These are phyloP conservation scores for Leptosomus discolor DNA, from an alignment of 2,113 vertebrate species.

Conservation along the genomic window DNA sequence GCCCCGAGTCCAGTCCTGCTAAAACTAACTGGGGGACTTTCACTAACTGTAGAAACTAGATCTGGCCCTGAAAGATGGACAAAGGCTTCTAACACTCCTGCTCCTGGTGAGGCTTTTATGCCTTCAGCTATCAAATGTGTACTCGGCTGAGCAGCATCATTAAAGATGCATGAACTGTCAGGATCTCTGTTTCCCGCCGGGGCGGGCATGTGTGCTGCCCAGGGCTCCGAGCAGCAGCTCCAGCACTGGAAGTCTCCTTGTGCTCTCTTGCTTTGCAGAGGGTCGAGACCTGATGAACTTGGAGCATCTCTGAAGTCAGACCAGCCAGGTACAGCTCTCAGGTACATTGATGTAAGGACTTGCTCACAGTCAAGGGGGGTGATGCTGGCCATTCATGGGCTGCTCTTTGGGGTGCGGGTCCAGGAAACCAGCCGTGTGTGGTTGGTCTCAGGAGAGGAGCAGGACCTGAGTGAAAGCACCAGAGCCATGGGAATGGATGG, in stretches of 20 bases:
- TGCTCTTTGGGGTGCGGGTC: background rate
- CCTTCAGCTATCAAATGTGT: slow-evolving; percentile 45
- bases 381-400: background rate
- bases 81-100: slow-evolving; percentile 18
- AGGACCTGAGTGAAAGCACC: background rate
- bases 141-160: background rate
- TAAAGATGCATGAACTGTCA: slow-evolving; percentile 35
- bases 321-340: background rate
- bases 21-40: background rate
- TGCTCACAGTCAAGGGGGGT: fast-evolving
- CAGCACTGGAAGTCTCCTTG: background rate
- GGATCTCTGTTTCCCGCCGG: background rate
- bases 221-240: background rate
- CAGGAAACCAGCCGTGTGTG: background rate
- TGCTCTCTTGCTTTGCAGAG: background rate
- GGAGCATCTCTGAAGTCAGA: background rate
- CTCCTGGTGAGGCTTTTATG: background rate
- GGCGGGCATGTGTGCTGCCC: background rate
- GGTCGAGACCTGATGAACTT: background rate
- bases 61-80: slow-evolving; percentile 34
- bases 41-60: slow-evolving; percentile 1
- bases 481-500: background rate
- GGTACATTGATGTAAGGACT: fast-evolving
- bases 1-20: background rate
- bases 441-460: background rate